A percentile compares a stretch with the other conserved stretches of the same genome.
Evolutionary conservation across 2,113 vertebrate genomes (phyloP).

Genomic region (Xenus cinereus): DNA sequence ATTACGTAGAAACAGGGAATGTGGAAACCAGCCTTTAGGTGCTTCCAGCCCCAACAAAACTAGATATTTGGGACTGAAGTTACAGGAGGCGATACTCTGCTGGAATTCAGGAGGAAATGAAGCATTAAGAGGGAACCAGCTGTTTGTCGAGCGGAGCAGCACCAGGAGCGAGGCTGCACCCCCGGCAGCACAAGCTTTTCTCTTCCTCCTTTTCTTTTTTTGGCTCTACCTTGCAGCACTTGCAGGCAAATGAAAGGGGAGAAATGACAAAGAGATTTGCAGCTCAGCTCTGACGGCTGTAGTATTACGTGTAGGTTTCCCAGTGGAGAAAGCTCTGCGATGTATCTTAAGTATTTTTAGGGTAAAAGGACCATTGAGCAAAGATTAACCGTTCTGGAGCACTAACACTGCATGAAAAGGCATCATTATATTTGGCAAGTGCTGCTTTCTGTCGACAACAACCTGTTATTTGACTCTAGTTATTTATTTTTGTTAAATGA

Average conservation of each 20-base stretch:
- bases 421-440: neutral
- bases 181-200: neutral
- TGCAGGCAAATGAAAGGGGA: neutral
- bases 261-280: neutral
- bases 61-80: neutral
- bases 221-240: neutral
- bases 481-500: neutral
- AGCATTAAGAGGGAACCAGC: neutral
- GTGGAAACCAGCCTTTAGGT: neutral
- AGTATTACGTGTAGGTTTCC: neutral
- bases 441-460: neutral
- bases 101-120: neutral
- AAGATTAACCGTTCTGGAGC: neutral
- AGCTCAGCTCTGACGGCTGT: neutral
- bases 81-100: accelerated
- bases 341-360: neutral
- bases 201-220: too few relatives aligned
- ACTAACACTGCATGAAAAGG: neutral
- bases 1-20: accelerated
- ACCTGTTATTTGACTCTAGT: neutral
- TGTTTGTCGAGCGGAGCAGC: neutral
- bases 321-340: neutral
- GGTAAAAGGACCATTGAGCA: neutral
- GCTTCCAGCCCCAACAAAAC: neutral
- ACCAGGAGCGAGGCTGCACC: neutral